Conservation (phyloP, 2,888 invertebrate genomes). For the Sesia bembeciformis region DNA sequence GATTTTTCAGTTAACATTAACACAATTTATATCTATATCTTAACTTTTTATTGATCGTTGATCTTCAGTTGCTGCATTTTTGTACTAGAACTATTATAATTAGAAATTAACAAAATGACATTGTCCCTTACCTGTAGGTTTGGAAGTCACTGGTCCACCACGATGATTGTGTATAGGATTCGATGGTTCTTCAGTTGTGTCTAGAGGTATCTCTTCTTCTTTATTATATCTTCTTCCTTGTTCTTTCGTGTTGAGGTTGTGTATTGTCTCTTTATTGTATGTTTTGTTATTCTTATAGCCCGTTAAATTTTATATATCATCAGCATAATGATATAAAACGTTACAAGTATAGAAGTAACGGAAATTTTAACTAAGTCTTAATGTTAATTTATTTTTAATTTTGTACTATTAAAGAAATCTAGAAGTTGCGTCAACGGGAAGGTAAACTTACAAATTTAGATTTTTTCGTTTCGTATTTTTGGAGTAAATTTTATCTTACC, state of each 20-base stretch:
- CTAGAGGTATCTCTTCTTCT: no score
- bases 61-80: no score
- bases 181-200: no score
- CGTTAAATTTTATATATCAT: conserved; percentile 44
- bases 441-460: conserved; percentile 68
- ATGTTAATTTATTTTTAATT: conserved; percentile 68
- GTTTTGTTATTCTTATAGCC: conserved; percentile 40
- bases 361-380: conserved; percentile 69
- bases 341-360: conserved; percentile 69
- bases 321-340: conserved; percentile 56
- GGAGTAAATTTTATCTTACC: conserved; percentile 61
- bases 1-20: no score
- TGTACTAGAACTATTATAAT: no score
- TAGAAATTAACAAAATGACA: no score
- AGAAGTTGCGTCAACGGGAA: conserved; percentile 67
- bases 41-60: no score
- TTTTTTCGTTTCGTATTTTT: conserved; percentile 44
- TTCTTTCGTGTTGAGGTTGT: conserved; percentile 10
- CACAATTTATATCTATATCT: no score
- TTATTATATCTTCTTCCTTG: conserved; percentile 8
- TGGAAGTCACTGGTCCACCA: no score
- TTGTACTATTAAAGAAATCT: conserved; percentile 74
- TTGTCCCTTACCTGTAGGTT: no score
- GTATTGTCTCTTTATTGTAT: conserved; percentile 46
- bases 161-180: no score